Evolutionary conservation across 1,140 invertebrate genomes (phyloP).

Genomic region (Drosophila pseudoananassae): DNA sequence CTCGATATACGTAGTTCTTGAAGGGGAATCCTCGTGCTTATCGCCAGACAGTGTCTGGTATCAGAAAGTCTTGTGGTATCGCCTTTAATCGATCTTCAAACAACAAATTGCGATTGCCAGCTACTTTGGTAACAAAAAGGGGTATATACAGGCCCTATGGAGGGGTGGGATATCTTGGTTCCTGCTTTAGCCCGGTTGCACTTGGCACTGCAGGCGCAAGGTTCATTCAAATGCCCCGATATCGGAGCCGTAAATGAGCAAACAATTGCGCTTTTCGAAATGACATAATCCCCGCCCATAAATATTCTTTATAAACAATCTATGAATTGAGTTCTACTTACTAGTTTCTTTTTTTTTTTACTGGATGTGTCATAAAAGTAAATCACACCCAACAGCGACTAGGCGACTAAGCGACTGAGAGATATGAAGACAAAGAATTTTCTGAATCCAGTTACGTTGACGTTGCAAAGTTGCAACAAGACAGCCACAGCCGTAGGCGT

Average conservation of each 20-base stretch:
- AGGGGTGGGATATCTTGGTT: conserved; percentile 14
- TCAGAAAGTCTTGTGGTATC: conserved; percentile 30
- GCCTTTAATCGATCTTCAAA: conserved; percentile 31
- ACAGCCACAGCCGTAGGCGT: conserved; percentile 19
- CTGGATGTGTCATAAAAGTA: conserved; percentile 34
- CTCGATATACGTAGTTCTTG: neutral
- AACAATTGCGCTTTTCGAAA: conserved; percentile 65
- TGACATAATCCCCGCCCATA: conserved; percentile 70
- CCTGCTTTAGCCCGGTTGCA: conserved; percentile 16
- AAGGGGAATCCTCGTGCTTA: conserved; percentile 14
- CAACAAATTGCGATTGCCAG: conserved; percentile 8
- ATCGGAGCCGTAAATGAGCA: conserved; percentile 50
- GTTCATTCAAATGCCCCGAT: conserved; percentile 45
- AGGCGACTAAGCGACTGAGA: no score
- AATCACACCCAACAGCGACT: conserved; percentile 3
- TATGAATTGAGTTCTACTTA: conserved; percentile 22
- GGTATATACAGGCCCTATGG: neutral
- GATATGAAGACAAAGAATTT: neutral
- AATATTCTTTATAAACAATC: conserved; percentile 52
- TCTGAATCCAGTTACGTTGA: no score
- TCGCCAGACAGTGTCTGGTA: neutral
- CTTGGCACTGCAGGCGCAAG: conserved; percentile 25
- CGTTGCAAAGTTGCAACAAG: conserved; percentile 16
- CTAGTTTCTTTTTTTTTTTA: conserved; percentile 13
- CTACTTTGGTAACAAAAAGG: neutral